These are phyloP conservation scores for Acanthiza pusilla DNA, from an alignment of 2,797 vertebrate genomes.

Conservation along the genomic window DNA sequence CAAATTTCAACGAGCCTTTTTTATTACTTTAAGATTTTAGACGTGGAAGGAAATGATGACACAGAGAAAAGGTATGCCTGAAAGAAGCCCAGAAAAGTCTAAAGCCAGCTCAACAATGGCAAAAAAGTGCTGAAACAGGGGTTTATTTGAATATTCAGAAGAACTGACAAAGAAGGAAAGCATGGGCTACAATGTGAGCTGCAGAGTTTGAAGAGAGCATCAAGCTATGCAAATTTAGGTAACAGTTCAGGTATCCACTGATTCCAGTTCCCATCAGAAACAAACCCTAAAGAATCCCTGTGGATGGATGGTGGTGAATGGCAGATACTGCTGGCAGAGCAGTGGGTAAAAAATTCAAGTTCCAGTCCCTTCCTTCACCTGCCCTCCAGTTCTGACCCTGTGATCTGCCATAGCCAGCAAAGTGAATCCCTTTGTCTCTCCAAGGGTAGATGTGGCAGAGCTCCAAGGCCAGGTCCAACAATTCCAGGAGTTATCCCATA, in stretches of 20 bases:
- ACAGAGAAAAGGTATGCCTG: not conserved
- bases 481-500: not conserved
- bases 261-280: not conserved
- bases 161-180: not conserved
- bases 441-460: accelerated
- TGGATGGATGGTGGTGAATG: not conserved
- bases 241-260: not conserved
- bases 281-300: not conserved
- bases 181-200: not conserved
- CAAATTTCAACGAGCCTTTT: not conserved
- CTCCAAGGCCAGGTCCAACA: not conserved
- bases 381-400: not conserved
- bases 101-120: not conserved
- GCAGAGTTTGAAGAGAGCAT: accelerated
- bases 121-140: not conserved
- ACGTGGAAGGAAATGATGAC: not conserved
- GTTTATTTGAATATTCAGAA: not conserved
- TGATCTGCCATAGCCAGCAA: not conserved
- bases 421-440: not conserved
- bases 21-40: not conserved
- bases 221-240: not conserved
- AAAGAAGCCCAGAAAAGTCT: not conserved
- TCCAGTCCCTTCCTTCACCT: not conserved
- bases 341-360: not conserved
- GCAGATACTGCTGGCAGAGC: not conserved